Evolutionary conservation across 2,113 vertebrate genomes (phyloP).

Genomic region (Panthera leo): DNA sequence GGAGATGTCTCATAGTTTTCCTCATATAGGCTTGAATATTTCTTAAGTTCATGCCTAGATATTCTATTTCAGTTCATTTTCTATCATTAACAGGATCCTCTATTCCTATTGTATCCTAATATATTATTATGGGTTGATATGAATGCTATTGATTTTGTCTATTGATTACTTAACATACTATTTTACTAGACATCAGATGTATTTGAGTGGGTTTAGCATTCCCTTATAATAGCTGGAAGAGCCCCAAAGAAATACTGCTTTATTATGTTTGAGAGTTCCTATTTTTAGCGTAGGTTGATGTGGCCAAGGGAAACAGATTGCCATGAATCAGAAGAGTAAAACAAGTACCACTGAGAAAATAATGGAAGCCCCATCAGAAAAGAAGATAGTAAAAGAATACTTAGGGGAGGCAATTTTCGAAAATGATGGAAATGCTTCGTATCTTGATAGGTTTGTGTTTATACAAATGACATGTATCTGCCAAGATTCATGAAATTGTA

Average conservation of each 20-base stretch:
- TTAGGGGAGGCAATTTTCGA: not conserved
- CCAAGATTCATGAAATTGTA: not conserved
- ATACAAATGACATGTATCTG: not conserved
- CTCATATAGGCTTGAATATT: not conserved
- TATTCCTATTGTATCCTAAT: not conserved
- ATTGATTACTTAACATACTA: not conserved
- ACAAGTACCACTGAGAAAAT: not conserved
- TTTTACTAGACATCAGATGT: not conserved
- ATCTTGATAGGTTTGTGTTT: not conserved
- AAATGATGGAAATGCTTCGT: not conserved
- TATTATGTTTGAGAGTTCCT: not conserved
- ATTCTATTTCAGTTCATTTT: not conserved
- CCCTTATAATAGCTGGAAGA: not conserved
- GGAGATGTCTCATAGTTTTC: not conserved
- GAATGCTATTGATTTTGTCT: not conserved
- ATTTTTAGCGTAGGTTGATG: not conserved
- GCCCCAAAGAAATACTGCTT: not conserved
- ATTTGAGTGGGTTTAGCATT: not conserved
- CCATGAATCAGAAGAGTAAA: not conserved
- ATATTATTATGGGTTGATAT: not conserved
- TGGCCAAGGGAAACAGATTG: slow-evolving; percentile 3
- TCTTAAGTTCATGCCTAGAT: not conserved
- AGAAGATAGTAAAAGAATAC: not conserved
- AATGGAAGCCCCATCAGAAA: not conserved
- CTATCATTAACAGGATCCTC: not conserved